Percentiles rank a stretch among this genome's conserved stretches.
Conservation (phyloP, 92 coral and sea anemone genomes). For the Meandrina meandrites region DNA sequence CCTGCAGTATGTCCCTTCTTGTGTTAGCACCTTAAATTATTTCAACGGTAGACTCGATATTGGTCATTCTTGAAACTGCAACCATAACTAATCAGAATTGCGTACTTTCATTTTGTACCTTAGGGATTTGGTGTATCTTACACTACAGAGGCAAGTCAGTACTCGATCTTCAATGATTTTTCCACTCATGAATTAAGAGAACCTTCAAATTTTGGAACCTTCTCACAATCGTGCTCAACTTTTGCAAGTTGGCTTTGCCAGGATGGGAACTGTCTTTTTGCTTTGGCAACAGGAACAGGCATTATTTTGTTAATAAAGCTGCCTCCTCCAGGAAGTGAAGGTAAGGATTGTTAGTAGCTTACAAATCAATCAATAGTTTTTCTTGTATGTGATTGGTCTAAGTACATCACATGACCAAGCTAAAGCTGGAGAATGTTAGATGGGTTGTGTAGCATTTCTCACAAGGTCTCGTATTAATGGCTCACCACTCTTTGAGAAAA, state of each 20-base stretch:
- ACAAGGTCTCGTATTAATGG: no score
- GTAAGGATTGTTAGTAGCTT: slow-evolving; percentile 21
- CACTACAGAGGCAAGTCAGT: slow-evolving; percentile 61
- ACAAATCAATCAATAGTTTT: background rate
- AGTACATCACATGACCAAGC: no score
- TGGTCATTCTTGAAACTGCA: background rate
- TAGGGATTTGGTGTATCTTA: slow-evolving; percentile 80
- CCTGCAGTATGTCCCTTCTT: no score
- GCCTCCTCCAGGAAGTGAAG: slow-evolving; percentile 79
- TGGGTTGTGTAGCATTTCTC: no score
- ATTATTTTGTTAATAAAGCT: slow-evolving; percentile 79
- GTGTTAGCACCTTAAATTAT: no score
- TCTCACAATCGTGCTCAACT: slow-evolving; percentile 62
- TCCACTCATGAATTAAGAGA: slow-evolving; percentile 60
- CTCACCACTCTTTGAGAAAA: no score
- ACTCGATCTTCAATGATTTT: slow-evolving; percentile 78
- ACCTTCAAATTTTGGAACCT: slow-evolving; percentile 89
- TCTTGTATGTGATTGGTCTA: background rate
- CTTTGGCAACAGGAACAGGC: slow-evolving; percentile 76
- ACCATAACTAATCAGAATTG: background rate
- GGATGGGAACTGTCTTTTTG: slow-evolving; percentile 93
- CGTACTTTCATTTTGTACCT: background rate
- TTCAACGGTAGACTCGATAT: no score
- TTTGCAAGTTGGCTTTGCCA: slow-evolving; percentile 95
- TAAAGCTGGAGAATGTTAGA: no score